Conservation (phyloP, 2,888 invertebrate genomes). For the Tridacna gigas region DNA sequence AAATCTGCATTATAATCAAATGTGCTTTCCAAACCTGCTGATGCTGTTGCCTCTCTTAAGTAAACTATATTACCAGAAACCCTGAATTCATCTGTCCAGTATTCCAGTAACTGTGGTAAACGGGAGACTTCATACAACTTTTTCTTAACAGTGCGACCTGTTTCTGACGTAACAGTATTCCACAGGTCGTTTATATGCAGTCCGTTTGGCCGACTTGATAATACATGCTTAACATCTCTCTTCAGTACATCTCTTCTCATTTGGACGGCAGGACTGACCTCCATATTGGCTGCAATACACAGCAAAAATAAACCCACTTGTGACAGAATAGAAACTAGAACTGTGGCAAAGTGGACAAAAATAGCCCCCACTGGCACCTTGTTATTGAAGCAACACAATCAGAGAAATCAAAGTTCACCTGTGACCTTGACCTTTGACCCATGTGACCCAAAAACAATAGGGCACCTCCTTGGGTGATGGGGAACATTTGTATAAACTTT, state of each 20-base stretch:
- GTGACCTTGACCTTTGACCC: too few relatives aligned
- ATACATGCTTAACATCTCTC: constrained; percentile 42
- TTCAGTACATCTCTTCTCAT: constrained; percentile 26
- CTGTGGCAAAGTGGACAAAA: too few relatives aligned
- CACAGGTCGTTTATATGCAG: constrained; percentile 31
- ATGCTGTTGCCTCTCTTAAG: background rate
- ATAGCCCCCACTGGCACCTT: too few relatives aligned
- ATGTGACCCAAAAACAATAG: too few relatives aligned
- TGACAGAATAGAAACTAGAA: too few relatives aligned
- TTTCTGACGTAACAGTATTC: constrained; percentile 32
- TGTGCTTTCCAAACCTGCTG: background rate
- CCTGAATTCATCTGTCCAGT: constrained; percentile 28
- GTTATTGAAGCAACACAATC: too few relatives aligned
- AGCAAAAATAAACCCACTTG: background rate
- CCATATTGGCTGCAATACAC: constrained; percentile 13
- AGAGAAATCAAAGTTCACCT: too few relatives aligned
- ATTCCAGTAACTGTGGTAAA: constrained; percentile 34
- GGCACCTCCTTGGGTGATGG: too few relatives aligned
- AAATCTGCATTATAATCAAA: constrained; percentile 1
- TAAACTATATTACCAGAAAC: background rate
- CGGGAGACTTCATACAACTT: constrained; percentile 44
- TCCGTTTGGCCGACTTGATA: constrained; percentile 34
- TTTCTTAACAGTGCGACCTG: constrained; percentile 26
- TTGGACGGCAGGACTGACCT: background rate
- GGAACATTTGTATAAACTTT: too few relatives aligned